Conservation (phyloP, 1,140 invertebrate species). For the Anoplolepis gracilipes region DNA sequence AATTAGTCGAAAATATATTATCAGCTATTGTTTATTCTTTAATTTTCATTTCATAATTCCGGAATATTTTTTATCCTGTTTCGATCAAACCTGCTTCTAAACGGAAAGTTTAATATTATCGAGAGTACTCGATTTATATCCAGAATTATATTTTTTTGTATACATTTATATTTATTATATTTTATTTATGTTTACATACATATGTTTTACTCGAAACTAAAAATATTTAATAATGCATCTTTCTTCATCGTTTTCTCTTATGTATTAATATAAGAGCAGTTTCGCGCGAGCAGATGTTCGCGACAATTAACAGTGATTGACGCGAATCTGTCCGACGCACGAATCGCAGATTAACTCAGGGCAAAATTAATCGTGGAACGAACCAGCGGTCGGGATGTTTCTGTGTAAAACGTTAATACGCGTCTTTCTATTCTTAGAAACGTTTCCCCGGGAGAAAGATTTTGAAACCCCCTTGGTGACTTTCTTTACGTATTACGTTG, state of each 20-base stretch:
- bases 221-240: not conserved
- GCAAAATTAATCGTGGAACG: conserved; percentile 33
- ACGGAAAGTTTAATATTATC: not conserved
- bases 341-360: conserved; percentile 60
- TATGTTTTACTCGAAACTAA: not conserved
- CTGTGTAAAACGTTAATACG: conserved; percentile 57
- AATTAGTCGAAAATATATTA: conserved; percentile 12
- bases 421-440: conserved; percentile 68
- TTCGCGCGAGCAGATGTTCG: conserved; percentile 63
- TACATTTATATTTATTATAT: not conserved
- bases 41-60: not conserved
- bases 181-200: not conserved
- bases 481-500: conserved; percentile 31
- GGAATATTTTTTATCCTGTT: not conserved
- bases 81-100: not conserved
- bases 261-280: not conserved
- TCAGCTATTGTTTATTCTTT: not conserved
- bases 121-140: no score
- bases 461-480: conserved; percentile 16
- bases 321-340: conserved; percentile 65
- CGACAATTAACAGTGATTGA: conserved; percentile 78
- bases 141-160: not conserved
- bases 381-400: conserved; percentile 26
- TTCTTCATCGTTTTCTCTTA: not conserved
- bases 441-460: conserved; percentile 49